Evolutionary conservation across 2,113 vertebrate species (phyloP), one percentile per base, ranked within the genome.

Genomic region (Mus pahari): DNA sequence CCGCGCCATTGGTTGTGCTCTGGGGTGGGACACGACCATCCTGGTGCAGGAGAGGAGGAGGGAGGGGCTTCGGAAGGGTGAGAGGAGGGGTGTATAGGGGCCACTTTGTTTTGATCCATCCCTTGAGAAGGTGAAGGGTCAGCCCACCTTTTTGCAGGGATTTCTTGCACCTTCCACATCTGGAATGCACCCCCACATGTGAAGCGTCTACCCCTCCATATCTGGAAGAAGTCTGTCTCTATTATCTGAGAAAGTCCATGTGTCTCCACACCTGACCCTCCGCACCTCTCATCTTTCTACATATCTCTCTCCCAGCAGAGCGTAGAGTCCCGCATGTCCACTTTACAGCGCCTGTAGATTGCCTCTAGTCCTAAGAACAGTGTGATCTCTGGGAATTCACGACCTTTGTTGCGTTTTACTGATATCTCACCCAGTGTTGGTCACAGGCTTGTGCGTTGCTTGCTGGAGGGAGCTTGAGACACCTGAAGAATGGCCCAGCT

Each of bases 1-100:
- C 70, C 17, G 73, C 17, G 36, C 92, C 53, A 97, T 97, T 97
- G 98, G 97, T 39, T 22, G 17, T 71, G 77, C 13, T 31, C 92
- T 64, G 96, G 93, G 94, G 91, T 70, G 97, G 86, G 94, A 94
- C 94, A 22, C n/a, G 5, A 31, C 78, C 66, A 39, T 89, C 94
- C 71, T 48, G 13, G 78, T 58, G 70, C 82, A 0, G 71, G 71
- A 20, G 28, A 89, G 39, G 20, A 68, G 28, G 62, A 74, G 50
- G 60, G 31, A 36, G 36, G 36, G 10, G 45, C 16, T 28, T 53
- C 14, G 14, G 7, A 90, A 45, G 42, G 94, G 45, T 33, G 66
- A 19, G 48, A 70, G 48, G 42, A 3, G 42, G n/a, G 26, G 60
- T 42, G 39, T 24, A 70, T 45, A 81, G 28, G 68, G 86, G 71